Base-by-base conservation (phyloP, 2,888 invertebrate genomes). In the Tachystola acroxantha region DNA sequence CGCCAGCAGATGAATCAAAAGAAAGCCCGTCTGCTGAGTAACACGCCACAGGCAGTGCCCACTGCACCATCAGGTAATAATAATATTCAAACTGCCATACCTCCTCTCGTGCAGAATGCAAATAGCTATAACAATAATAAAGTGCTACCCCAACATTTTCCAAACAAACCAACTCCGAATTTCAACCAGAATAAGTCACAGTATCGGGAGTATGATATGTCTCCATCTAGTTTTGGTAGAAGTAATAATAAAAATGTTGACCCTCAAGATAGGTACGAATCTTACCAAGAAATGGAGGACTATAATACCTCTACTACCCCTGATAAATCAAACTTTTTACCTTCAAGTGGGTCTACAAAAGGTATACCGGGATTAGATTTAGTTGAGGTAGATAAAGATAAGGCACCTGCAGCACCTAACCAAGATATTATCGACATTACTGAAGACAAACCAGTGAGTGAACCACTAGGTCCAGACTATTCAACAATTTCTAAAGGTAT, bases 1-100 rank as follows among this genome's bases (percentile, higher is more conserved):
- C 88, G 95, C n/a, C 92, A 93, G 61, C 92, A 93, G 64, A 94
- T 96, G 94, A 91, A 93, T 34, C 89, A 89, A 42, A 92, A 91
- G 65, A 88, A 91, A 46, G 79, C 69, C 16, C 52, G 56, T 7
- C 62, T 84, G 7, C 42, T 69, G 35, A 61, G 57, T 32, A 63
- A 48, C 40, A 36, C 48, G 4, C 39, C 55, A 9, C 59, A 72
- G 32, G 57, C 65, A 9, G 49, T 58, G 38, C 40, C 46, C 22
- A 37, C 45, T 27, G 43, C 42, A 11, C 32, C 48, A 45, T 26
- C 39, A 11, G 27, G 43, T 36, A 44, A 45, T 49, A 68, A 41
- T 46, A 67, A 61, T 60, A 58, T 49, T 34, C 35, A 61, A 42
- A 42, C 64, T 40, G 54, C 64, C 24, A 61, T 49, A 20, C 51